A percentile compares a stretch with the other conserved stretches of the same genome.
Conservation (phyloP, 2,797 vertebrate species). For the Anguilla anguilla region DNA sequence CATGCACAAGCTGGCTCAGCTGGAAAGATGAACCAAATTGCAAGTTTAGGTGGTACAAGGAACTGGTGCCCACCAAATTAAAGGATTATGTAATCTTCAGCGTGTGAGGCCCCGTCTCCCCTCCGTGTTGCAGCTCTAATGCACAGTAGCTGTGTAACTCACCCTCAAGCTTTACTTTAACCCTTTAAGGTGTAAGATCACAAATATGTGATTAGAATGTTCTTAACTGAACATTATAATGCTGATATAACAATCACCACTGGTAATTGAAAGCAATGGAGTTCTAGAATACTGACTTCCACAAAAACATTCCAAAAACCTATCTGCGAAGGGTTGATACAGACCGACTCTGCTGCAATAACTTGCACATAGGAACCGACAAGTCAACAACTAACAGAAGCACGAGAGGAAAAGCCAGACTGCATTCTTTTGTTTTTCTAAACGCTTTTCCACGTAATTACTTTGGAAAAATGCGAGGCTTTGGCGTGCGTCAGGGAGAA, state of each 20-base stretch:
- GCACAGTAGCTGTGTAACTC: background rate
- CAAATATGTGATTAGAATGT: background rate
- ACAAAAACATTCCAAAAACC: too few relatives aligned
- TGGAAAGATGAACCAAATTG: background rate
- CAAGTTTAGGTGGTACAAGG: background rate
- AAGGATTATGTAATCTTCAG: background rate
- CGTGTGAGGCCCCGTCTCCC: background rate
- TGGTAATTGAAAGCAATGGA: background rate
- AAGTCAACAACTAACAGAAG: background rate
- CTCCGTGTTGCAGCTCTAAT: background rate
- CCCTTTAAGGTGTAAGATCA: background rate
- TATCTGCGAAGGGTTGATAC: background rate
- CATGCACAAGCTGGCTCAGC: background rate
- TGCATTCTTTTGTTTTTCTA: background rate
- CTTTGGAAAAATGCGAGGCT: constrained; percentile 15
- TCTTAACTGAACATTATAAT: background rate
- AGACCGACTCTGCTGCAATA: background rate
- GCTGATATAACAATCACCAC: background rate
- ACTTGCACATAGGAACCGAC: background rate
- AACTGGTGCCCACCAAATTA: background rate
- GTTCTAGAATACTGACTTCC: background rate
- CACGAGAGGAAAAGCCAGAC: background rate
- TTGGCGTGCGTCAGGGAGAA: constrained; percentile 50
- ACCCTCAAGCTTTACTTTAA: background rate
- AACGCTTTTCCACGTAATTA: constrained; percentile 61